These are phyloP conservation scores for Tenebrio molitor DNA, from an alignment of 1,140 invertebrate species.

Conservation along the genomic window DNA sequence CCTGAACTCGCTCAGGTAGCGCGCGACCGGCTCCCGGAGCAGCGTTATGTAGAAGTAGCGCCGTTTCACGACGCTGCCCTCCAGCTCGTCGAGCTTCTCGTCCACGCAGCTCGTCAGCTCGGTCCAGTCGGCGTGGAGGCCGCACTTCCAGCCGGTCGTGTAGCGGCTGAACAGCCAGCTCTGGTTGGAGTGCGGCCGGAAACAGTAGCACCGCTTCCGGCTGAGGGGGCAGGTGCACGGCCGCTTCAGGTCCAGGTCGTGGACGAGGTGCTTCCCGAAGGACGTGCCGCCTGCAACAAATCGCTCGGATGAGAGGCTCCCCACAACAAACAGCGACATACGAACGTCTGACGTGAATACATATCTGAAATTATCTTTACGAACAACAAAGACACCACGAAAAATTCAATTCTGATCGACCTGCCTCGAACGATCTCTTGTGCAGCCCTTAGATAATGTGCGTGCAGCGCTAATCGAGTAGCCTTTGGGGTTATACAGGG, in stretches of 20 bases:
- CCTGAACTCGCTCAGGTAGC: constrained; percentile 66
- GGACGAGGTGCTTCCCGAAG: constrained; percentile 94
- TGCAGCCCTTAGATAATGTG: no score
- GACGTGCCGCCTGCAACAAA: constrained; percentile 82
- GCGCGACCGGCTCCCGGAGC: constrained; percentile 89
- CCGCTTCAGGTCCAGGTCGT: constrained; percentile 90
- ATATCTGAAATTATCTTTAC: no score
- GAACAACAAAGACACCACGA: no score
- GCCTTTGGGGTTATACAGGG: no score
- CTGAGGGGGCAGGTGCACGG: constrained; percentile 87
- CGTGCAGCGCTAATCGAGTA: no score
- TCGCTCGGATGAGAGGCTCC: no score
- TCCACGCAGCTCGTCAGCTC: constrained; percentile 94
- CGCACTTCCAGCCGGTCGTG: constrained; percentile 99
- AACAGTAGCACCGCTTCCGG: constrained; percentile 92
- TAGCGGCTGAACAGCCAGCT: constrained; percentile 99
- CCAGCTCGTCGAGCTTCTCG: constrained; percentile 87
- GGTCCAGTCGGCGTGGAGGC: constrained; percentile 98
- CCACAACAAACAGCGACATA: no score
- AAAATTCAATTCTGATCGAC: no score
- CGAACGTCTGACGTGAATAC: no score
- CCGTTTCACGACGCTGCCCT: constrained; percentile 83
- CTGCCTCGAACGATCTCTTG: no score
- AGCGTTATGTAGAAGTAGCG: constrained; percentile 98
- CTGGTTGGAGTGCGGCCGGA: constrained; percentile 89